Conservation (phyloP, 2,888 invertebrate genomes). For the Desoria tigrina region DNA sequence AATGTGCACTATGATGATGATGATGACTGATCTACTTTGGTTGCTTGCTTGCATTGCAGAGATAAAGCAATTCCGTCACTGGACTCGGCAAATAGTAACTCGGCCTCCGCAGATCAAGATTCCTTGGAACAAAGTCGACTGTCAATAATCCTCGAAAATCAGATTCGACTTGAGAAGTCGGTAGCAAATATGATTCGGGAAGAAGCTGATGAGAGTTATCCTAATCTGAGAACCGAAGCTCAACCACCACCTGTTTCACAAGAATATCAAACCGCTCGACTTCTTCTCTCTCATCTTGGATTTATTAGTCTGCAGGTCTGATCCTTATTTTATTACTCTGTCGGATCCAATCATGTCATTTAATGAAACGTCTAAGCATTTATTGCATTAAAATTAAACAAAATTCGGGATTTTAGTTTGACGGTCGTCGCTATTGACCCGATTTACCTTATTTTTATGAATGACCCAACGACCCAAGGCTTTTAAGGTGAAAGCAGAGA, state of each 20-base stretch:
- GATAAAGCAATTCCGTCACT: conserved; percentile 88
- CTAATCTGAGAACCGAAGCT: conserved; percentile 63
- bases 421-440: no score
- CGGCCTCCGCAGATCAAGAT: conserved; percentile 50
- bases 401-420: no score
- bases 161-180: conserved; percentile 51
- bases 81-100: conserved; percentile 59
- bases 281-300: conserved; percentile 95
- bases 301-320: conserved; percentile 64
- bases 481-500: no score
- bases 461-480: no score
- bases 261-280: conserved; percentile 91
- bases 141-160: conserved; percentile 71
- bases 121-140: conserved; percentile 68
- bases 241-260: conserved; percentile 78
- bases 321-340: neutral
- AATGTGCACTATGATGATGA: conserved; percentile 3
- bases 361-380: no score
- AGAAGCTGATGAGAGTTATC: conserved; percentile 51
- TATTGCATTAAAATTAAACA: neutral
- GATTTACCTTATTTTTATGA: no score
- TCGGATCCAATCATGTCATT: neutral
- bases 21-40: neutral
- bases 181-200: conserved; percentile 50
- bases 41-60: conserved; percentile 58